phyloP scores from a whole-genome alignment of 2,113 vertebrate genomes.

The Neodontobutis hainanensis region DNA sequence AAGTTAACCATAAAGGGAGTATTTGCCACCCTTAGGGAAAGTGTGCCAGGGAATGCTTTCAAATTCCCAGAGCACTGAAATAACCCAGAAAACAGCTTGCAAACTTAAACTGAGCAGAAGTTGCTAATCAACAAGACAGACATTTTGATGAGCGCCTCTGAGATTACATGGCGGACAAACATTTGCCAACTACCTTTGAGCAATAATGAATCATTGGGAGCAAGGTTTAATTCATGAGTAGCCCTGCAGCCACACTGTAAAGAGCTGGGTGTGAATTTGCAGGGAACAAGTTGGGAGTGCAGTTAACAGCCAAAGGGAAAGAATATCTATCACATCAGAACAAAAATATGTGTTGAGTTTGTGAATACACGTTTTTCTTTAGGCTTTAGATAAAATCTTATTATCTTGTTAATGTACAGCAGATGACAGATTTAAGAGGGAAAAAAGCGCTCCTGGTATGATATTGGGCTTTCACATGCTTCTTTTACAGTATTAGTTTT shows the following conservation, averaged over 20 bases:
- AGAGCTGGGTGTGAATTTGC: slow-evolving; percentile 19
- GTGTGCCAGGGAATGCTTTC: not conserved
- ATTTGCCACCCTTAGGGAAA: not conserved
- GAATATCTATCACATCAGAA: slow-evolving; percentile 27
- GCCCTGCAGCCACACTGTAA: slow-evolving; percentile 25
- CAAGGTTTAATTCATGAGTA: slow-evolving; percentile 34
- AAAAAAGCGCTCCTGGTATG: slow-evolving; percentile 4
- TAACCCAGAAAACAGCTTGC: not conserved
- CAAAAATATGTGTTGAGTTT: slow-evolving; percentile 14
- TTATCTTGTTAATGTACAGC: slow-evolving; percentile 23
- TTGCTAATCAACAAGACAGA: slow-evolving; percentile 7
- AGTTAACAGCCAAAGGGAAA: slow-evolving; percentile 12
- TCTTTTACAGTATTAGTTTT: not conserved
- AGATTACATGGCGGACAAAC: slow-evolving; percentile 46
- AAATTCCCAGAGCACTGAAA: not conserved
- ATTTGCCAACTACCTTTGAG: slow-evolving; percentile 51
- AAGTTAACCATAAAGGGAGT: not conserved
- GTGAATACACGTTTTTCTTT: slow-evolving; percentile 20
- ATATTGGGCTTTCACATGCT: not conserved
- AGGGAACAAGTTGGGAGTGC: slow-evolving; percentile 22
- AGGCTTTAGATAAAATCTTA: slow-evolving; percentile 17
- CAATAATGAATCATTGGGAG: slow-evolving; percentile 52
- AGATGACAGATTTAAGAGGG: slow-evolving; percentile 6
- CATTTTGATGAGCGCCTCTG: slow-evolving; percentile 34
- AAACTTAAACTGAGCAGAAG: too few relatives aligned